A percentile compares a stretch with the other conserved stretches of the same genome.
These are phyloP conservation scores for Palythoa grandis DNA, from an alignment of 92 coral and sea anemone genomes.

Conservation along the genomic window DNA sequence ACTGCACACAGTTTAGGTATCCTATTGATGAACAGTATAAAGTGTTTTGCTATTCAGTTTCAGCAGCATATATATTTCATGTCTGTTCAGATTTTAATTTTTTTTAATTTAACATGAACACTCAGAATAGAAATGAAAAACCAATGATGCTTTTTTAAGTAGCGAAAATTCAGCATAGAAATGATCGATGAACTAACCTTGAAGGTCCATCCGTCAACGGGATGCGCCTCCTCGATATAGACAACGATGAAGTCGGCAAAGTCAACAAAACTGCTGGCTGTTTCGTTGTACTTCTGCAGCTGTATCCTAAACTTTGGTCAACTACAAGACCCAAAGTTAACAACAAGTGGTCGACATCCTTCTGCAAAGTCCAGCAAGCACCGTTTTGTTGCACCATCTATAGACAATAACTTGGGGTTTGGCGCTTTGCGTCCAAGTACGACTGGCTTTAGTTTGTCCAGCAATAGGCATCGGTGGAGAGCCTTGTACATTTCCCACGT, in stretches of 20 bases:
- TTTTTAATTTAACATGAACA: neutral
- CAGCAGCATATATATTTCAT: no score
- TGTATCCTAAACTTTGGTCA: constrained; percentile 53
- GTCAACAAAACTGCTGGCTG: constrained; percentile 40
- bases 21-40: no score
- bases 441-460: constrained; percentile 38
- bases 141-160: neutral
- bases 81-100: no score
- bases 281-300: constrained; percentile 44
- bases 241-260: constrained; percentile 54
- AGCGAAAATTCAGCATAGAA: no score
- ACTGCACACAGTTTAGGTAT: no score
- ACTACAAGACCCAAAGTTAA: constrained; percentile 55
- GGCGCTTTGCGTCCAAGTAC: constrained; percentile 41
- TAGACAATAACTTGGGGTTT: constrained; percentile 31
- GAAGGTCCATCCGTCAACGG: constrained; percentile 59
- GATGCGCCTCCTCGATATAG: constrained; percentile 65
- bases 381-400: constrained; percentile 47
- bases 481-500: constrained; percentile 61
- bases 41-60: no score
- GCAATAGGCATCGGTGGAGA: constrained; percentile 27
- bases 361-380: constrained; percentile 46
- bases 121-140: no score
- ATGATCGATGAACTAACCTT: constrained; percentile 37
- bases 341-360: constrained; percentile 45